Evolutionary conservation across 1,140 invertebrate genomes (phyloP).

Genomic region (Brachystomella parvula): DNA sequence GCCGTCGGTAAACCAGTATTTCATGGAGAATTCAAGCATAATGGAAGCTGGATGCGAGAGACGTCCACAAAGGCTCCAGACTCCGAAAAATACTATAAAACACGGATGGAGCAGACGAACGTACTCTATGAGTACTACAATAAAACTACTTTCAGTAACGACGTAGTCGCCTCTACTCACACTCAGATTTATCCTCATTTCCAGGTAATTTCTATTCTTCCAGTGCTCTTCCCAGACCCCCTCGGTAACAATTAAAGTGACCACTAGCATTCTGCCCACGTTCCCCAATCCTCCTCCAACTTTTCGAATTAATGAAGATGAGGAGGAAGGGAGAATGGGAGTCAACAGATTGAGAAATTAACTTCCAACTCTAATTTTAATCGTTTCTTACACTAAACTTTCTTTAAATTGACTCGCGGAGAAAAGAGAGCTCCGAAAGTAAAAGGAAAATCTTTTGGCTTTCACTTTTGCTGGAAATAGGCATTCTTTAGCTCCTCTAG

Average conservation of each 20-base stretch:
- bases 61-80: conserved; percentile 53
- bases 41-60: conserved; percentile 79
- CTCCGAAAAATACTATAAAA: conserved; percentile 73
- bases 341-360: background rate
- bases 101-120: conserved; percentile 57
- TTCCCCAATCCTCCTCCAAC: background rate
- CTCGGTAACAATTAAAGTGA: no score
- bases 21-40: conserved; percentile 52
- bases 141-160: conserved; percentile 48
- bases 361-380: background rate
- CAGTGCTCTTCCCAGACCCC: background rate
- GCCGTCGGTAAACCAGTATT: conserved; percentile 87
- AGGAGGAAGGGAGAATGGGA: background rate
- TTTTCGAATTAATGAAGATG: background rate
- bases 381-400: background rate
- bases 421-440: no score
- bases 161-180: background rate
- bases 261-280: no score
- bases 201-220: background rate
- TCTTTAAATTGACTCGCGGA: background rate
- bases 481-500: conserved; percentile 14
- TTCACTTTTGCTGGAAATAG: background rate
- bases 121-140: conserved; percentile 67
- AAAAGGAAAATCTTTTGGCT: no score
- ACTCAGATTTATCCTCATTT: background rate